These are phyloP conservation scores for Drosophila lini DNA, from an alignment of 1,140 invertebrate genomes.

Conservation along the genomic window DNA sequence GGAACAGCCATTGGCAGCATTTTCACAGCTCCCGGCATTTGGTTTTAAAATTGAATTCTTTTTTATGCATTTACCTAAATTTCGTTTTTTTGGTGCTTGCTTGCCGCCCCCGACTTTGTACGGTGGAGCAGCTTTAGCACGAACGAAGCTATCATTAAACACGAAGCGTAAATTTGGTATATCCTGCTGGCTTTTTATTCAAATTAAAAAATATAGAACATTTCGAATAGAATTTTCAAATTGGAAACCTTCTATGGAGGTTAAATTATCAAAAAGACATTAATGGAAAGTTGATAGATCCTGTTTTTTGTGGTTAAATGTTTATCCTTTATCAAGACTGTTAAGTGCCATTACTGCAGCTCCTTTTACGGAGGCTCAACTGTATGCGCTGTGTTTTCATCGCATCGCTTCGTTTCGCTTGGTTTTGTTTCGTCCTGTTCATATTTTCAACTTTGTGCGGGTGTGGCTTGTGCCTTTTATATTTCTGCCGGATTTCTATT, in stretches of 20 bases:
- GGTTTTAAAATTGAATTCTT: constrained; percentile 70
- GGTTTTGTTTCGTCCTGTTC: constrained; percentile 50
- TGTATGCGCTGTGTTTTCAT: constrained; percentile 44
- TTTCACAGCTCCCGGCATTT: constrained; percentile 52
- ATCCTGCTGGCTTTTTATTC: neutral
- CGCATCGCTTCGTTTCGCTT: constrained; percentile 35
- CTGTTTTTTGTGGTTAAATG: too few species aligned
- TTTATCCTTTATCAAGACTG: neutral
- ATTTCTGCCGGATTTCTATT: constrained; percentile 59
- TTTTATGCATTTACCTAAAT: constrained; percentile 72
- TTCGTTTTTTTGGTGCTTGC: constrained; percentile 51
- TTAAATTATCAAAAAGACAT: neutral
- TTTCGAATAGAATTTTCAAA: neutral
- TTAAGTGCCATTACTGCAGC: neutral
- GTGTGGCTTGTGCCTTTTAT: constrained; percentile 10
- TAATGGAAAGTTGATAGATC: neutral
- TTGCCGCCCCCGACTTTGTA: constrained; percentile 37
- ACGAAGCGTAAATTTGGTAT: too few species aligned
- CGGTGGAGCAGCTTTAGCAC: neutral
- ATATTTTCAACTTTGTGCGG: constrained; percentile 56
- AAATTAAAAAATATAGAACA: neutral
- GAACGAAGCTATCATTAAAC: neutral
- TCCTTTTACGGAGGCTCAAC: neutral
- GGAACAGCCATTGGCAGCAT: constrained; percentile 28
- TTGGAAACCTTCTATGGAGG: neutral